phyloP scores from a whole-genome alignment of 2,797 vertebrate species.

The Parauchenoglanis punctatus region DNA sequence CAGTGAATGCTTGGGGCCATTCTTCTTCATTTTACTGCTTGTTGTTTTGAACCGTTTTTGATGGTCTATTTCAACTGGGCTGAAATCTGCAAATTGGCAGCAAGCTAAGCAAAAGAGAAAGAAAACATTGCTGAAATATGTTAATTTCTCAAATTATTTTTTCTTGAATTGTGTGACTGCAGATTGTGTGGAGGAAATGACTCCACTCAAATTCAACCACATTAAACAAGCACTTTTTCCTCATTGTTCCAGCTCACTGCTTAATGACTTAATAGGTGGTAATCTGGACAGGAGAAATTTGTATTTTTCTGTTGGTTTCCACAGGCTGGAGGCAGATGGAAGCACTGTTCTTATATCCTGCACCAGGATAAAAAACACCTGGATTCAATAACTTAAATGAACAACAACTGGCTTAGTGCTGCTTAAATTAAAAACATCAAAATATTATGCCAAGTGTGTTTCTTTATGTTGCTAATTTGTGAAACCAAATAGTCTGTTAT shows the following conservation, averaged over 20 bases:
- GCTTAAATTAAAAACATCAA: conserved; percentile 29
- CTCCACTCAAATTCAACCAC: conserved; percentile 60
- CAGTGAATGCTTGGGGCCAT: conserved; percentile 71
- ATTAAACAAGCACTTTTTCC: conserved; percentile 58
- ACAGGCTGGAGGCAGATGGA: conserved; percentile 54
- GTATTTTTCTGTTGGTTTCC: conserved; percentile 55
- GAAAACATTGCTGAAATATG: conserved; percentile 74
- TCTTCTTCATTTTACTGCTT: conserved; percentile 74
- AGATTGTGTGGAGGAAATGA: conserved; percentile 63
- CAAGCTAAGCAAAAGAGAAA: conserved; percentile 60
- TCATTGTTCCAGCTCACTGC: conserved; percentile 61
- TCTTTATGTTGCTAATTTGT: conserved; percentile 4
- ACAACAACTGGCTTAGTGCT: conserved; percentile 6
- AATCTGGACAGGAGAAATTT: conserved; percentile 58
- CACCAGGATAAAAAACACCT: background rate
- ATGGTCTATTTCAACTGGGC: conserved; percentile 91
- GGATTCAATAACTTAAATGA: conserved; percentile 15
- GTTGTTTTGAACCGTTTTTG: conserved; percentile 80
- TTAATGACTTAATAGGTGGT: conserved; percentile 64
- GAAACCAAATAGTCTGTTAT: conserved; percentile 25
- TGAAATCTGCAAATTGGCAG: conserved; percentile 78
- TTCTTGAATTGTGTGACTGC: conserved; percentile 58
- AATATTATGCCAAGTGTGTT: conserved; percentile 26
- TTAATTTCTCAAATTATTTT: conserved; percentile 75
- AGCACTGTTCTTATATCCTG: conserved; percentile 23